These are phyloP conservation scores for Epiperipatus broadwayi DNA, from an alignment of 2,888 invertebrate genomes.

Conservation along the genomic window DNA sequence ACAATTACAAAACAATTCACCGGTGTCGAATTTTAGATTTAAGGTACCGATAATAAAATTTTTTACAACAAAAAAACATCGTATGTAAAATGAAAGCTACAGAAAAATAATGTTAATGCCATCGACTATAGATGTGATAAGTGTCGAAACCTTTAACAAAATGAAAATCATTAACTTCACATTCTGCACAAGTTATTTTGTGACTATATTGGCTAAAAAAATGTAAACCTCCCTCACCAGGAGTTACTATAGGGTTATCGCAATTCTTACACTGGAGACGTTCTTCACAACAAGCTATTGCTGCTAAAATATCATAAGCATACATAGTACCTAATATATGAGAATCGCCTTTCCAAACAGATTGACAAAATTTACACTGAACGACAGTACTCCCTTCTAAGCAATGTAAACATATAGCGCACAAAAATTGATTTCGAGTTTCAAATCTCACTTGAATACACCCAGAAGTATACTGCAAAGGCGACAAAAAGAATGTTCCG, in stretches of 20 bases:
- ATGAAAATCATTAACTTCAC: conserved; percentile 72
- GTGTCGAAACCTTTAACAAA: conserved; percentile 74
- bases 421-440: conserved; percentile 68
- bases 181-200: conserved; percentile 72
- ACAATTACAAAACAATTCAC: no score
- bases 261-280: conserved; percentile 85
- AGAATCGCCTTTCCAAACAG: conserved; percentile 77
- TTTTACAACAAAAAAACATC: no score
- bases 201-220: conserved; percentile 90
- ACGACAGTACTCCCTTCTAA: conserved; percentile 56
- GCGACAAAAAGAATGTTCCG: conserved; percentile 92
- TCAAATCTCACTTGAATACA: conserved; percentile 83
- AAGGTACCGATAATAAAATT: no score
- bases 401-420: conserved; percentile 84
- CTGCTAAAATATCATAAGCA: conserved; percentile 93
- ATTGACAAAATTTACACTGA: conserved; percentile 61
- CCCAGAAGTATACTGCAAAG: conserved; percentile 65
- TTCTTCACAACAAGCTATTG: conserved; percentile 83
- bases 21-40: no score
- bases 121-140: no score
- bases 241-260: conserved; percentile 64
- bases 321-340: conserved; percentile 93
- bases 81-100: no score
- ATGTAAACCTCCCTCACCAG: conserved; percentile 63
- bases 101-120: no score